Base-by-base conservation (phyloP, 2,797 vertebrate genomes). In the Pangasius macronema region DNA sequence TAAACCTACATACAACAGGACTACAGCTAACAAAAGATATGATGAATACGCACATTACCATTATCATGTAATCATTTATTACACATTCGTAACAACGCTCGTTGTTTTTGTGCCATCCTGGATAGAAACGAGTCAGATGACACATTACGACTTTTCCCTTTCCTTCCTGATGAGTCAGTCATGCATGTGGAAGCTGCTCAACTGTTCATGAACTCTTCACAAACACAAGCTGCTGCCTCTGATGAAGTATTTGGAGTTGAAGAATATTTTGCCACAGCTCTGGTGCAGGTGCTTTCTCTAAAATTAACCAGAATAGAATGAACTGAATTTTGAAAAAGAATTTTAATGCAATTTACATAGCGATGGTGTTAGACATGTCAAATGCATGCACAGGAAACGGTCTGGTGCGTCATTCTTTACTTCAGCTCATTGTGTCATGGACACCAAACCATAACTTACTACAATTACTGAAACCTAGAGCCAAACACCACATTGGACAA, bases 171-270 rank as follows among this genome's bases (percentile, higher is more conserved):
- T 51, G 81, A 83, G 42, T 27, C 61, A 67, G 83, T 79, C 87
- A 88, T 63, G 61, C 83, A 80, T 70, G 73, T 51, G 72, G 36
- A 79, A 39, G 51, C 59, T 79, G 63, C 61, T 87, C 51, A 80
- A 85, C 57, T 70, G 79, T 72, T 46, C 73, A 79, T 67, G 73
- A 84, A 75, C 85, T 86, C 79, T 75, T 82, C 42, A n/a, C 81
- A 67, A 83, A 51, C 51, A 86, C 33, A 79, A 83, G 68, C 57
- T 72, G 67, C 30, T 82, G 70, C 68, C 73, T 79, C 36, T 49
- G 42, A 83, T 83, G 63, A 83, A 65, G 61, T 65, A 33, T 49
- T 67, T 67, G 81, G 81, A 83, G 42, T 42, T 83, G 61, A 67
- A 20, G 42, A 67, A 83, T n/a, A 83, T 49, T 83, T 67, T 83